Base-by-base conservation (phyloP, 2,888 invertebrate species). In the Eustalomyia histrio region DNA sequence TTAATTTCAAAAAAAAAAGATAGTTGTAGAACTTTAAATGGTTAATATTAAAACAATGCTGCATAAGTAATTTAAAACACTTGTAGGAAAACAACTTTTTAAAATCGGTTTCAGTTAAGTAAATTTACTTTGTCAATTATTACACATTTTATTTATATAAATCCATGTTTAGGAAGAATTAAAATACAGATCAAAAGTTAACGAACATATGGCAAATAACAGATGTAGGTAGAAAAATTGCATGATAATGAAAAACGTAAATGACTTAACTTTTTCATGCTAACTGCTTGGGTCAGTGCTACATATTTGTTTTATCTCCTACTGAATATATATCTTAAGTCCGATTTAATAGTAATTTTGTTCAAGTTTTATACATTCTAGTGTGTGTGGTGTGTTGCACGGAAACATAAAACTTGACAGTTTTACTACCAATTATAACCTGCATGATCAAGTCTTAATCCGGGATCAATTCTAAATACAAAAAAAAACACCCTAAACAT, bases 331-430 rank as follows among this genome's bases (percentile, higher is more conserved):
- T 39, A 10, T 39, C 35, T 39, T 39, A 12, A 39, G 12, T 9
- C 10, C 12, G 12, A 39, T 39, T 65, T n/a, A 65, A 35, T 65
- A 53, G 14, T 35, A 18, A 18, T 18, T 53, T 8, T 16, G 14
- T 35, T 5, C 0, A 29, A 14, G 29, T 17, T 33, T 0, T 47
- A 64, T 61, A 8, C 24, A 53, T 52, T 21, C 53, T 55, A n/a
- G 43, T n/a, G 1, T 1, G 43, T n/a, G 1, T 1, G 2, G 10
- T 10, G 35, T 35, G 12, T 39, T 12, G 43, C 57, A 33, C 72
- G 72, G 72, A 73, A 73, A 63, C 72, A 64, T 63, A 64, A 63
- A 43, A 29, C 63, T 73, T 43, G 72, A 63, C 72, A 64, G 33
- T 10, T 29, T 72, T 72, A 55, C 60, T 47, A 61, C 16, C 10